phyloP scores from a whole-genome alignment of 2,113 vertebrate genomes.

The Sarotherodon lohbergeri region DNA sequence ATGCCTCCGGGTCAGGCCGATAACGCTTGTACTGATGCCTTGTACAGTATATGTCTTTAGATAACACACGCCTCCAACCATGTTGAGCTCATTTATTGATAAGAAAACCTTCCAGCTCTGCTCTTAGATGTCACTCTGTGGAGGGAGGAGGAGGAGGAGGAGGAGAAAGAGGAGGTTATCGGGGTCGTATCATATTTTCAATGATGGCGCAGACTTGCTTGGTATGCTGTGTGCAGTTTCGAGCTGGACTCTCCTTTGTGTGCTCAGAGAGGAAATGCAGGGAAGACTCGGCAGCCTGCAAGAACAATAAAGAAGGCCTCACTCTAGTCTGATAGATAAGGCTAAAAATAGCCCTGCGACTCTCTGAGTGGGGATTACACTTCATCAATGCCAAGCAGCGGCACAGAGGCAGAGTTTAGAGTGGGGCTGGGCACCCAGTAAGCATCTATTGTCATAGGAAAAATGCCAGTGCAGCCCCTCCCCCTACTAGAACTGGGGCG shows the following conservation, averaged over 20 bases:
- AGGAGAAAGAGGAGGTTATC: not conserved
- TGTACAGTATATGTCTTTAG: not conserved
- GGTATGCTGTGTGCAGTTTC: not conserved
- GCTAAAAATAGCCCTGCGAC: conserved; percentile 61
- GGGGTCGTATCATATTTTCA: not conserved
- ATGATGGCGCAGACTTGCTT: not conserved
- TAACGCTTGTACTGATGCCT: not conserved
- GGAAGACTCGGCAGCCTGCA: conserved; percentile 4
- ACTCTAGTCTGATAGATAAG: conserved; percentile 35
- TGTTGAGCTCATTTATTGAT: not conserved
- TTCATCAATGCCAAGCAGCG: conserved; percentile 58
- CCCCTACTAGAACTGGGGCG: not conserved
- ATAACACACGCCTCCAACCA: not conserved
- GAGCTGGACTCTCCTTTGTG: not conserved
- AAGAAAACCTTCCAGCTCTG: not conserved
- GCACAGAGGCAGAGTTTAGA: conserved; percentile 15
- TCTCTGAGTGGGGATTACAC: conserved; percentile 58
- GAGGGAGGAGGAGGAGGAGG: not conserved
- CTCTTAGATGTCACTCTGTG: not conserved
- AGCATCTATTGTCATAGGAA: not conserved
- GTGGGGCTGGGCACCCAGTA: not conserved
- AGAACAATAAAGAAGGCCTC: conserved; percentile 28
- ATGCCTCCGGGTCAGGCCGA: not conserved
- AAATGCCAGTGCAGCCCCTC: not conserved
- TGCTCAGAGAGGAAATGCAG: not conserved